A percentile compares a stretch with the other conserved stretches of the same genome.
phyloP scores from a whole-genome alignment of 2,888 invertebrate genomes.

The Leucania comma region DNA sequence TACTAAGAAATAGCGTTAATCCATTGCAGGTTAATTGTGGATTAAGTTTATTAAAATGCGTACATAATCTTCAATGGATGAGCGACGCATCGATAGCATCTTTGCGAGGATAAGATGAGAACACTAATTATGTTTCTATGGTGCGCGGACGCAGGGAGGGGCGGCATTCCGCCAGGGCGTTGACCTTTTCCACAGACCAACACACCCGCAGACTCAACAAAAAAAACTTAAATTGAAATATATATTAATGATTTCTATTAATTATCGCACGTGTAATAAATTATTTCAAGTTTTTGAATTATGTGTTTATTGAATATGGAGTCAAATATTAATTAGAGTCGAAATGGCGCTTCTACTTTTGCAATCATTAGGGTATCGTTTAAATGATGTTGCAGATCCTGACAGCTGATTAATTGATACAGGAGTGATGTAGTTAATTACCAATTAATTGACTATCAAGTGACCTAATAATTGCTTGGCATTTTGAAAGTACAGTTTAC shows the following conservation, averaged over 20 bases:
- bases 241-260: constrained; percentile 68
- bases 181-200: constrained; percentile 74
- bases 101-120: constrained; percentile 80
- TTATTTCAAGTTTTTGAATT: constrained; percentile 61
- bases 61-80: constrained; percentile 74
- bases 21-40: constrained; percentile 60
- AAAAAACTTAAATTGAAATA: constrained; percentile 65
- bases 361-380: constrained; percentile 39
- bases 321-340: constrained; percentile 50
- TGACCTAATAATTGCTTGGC: constrained; percentile 12
- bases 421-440: constrained; percentile 31
- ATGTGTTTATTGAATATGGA: constrained; percentile 50
- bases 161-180: constrained; percentile 84
- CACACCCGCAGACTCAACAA: constrained; percentile 62
- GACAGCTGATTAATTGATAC: constrained; percentile 36
- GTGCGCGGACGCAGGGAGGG: constrained; percentile 80
- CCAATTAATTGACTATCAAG: constrained; percentile 20
- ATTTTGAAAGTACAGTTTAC: neutral
- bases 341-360: constrained; percentile 53
- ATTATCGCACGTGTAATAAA: constrained; percentile 64
- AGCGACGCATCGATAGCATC: constrained; percentile 73
- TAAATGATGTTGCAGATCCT: constrained; percentile 45
- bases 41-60: constrained; percentile 52
- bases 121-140: constrained; percentile 89
- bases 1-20: constrained; percentile 33